These are phyloP conservation scores for Bettongia penicillata DNA, from an alignment of 2,113 vertebrate species.

Conservation along the genomic window DNA sequence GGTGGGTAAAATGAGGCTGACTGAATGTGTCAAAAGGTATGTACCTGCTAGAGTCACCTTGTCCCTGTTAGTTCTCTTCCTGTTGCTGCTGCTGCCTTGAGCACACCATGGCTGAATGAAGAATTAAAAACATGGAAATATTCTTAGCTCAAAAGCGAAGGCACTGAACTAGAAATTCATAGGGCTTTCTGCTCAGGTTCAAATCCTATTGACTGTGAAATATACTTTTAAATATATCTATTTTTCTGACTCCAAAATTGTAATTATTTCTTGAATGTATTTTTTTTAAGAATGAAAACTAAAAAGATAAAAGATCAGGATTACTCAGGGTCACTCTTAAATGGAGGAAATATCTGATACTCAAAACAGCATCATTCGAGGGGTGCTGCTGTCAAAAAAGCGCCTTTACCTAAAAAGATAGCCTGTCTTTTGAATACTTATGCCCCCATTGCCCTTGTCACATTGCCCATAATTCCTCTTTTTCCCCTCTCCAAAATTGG, in stretches of 20 bases:
- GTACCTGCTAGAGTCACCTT: constrained; percentile 56
- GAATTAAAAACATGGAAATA: not conserved
- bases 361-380: not conserved
- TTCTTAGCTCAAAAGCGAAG: not conserved
- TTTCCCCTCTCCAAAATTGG: not conserved
- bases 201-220: not conserved
- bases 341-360: not conserved
- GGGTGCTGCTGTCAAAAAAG: not conserved
- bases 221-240: not conserved
- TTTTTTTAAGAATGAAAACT: not conserved
- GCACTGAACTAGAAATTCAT: not conserved
- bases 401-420: not conserved
- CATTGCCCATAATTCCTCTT: not conserved
- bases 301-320: not conserved
- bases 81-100: not conserved
- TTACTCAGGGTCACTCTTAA: not conserved
- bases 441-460: not conserved
- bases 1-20: constrained; percentile 54
- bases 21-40: constrained; percentile 68
- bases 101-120: not conserved
- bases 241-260: not conserved
- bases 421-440: not conserved
- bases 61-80: not conserved
- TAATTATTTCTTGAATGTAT: not conserved
- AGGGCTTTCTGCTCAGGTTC: not conserved